Base-by-base conservation (phyloP, 2,888 invertebrate species). In the Drosophila pseudotalamancana region DNA sequence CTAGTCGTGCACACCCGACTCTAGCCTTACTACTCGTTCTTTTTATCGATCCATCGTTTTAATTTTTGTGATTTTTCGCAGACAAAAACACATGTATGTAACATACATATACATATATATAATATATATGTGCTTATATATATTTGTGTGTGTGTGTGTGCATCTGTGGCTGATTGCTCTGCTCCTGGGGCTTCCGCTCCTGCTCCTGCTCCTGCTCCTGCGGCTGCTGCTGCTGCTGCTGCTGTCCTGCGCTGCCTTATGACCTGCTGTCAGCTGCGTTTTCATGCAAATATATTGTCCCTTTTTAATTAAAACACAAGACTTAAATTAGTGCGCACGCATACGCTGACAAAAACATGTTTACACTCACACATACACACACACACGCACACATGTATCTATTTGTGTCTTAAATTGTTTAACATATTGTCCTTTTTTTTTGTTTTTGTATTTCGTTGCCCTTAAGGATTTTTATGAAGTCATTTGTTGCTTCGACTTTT, bases 251-350 rank as follows among this genome's bases (percentile, higher is more conserved):
- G 54, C 43, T 66, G 68, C 77, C 75, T 66, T 77, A 64, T 80
- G 77, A 67, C 81, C 70, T 76, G 84, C 62, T 80, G 84, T 75
- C 81, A 81, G 72, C 77, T 77, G 75, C 59, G 77, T 45, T 80
- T 72, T 76, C 73, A 81, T 84, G 81, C 81, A 85, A 85, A 85
- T 77, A 69, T 75, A 77, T 83, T 86, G 72, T 83, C 62, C 68
- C 51, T 64, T 83, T 86, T 84, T 83, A 86, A 84, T 86, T 78
- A 83, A 86, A 80, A 78, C 70, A 83, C 83, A 79, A 76, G 77
- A 61, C 62, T 83, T 72, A 78, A 75, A 80, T 79, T 80, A 76
- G 70, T 73, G 45, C 54, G 6, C 50, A 68, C 59, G 19, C 63
- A 66, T 27, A 72, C 50, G 55, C 39, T 21, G 42, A 6, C 27